Base-by-base conservation (phyloP, 2,113 vertebrate species). In the Pagrus major region DNA sequence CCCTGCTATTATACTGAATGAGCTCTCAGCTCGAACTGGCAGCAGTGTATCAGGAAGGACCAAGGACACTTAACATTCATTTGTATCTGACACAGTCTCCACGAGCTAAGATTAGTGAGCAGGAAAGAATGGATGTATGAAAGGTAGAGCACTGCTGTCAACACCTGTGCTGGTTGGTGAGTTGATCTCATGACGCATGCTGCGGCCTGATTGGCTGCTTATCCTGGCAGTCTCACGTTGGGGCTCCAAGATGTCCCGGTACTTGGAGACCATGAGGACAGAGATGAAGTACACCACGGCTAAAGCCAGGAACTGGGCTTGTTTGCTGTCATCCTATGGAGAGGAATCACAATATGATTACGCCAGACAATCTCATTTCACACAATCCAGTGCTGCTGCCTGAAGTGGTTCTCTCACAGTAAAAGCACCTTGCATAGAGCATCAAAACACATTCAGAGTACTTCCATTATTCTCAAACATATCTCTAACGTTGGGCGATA, bases 281-380 rank as follows among this genome's bases (percentile, higher is more conserved):
- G 98, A 99, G 88, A 99, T 98, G 93, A 99, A 99, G 94, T 99
- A 99, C 33, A 99, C 98, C 29, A 99, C 98, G 0, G 98, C 98
- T 90, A 99, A 93, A 78, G 98, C 98, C 86, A 99, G 94, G 93
- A 99, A 99, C 81, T 99, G 98, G 55, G 97, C 97, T 81, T 99
- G 98, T 51, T 99, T 99, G 75, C 98, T 99, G 89, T 99, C 98
- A 5, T 99, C 98, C 98, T 99, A 71, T 23, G 9, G 51, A 63
- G 54, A 54, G 46, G 9, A 47, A 84, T 63, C 60, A 89, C 10
- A 80, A 72, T 11, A 54, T 2, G 8, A 64, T 84, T 47, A 59
- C 35, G 25, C 1, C 52, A 51, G 29, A 65, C 11, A 25, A 82
- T 27, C 37, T 44, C 33, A 46, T 80, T 56, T 41, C 27, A 63